phyloP scores from a whole-genome alignment of 2,888 invertebrate species.

The Pemphredon lugubris region DNA sequence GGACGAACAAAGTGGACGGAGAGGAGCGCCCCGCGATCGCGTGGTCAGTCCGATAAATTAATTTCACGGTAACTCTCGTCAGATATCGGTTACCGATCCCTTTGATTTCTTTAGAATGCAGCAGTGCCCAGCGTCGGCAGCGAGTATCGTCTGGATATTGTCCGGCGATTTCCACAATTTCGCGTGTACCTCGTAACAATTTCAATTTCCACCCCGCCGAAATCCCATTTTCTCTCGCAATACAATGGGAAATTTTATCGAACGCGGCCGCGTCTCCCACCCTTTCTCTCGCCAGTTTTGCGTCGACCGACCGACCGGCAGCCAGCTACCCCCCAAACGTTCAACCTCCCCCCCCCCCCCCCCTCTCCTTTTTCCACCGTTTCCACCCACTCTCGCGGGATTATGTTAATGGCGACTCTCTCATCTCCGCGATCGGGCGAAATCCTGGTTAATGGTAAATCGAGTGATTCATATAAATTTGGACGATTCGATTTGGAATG shows the following conservation, averaged over 20 bases:
- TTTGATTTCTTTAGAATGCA: conserved; percentile 40
- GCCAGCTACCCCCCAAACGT: neutral
- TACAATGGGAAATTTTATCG: conserved; percentile 69
- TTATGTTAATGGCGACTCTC: conserved; percentile 61
- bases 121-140: conserved; percentile 33
- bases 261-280: conserved; percentile 45
- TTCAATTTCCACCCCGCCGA: conserved; percentile 58
- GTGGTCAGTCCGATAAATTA: conserved; percentile 19
- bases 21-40: too few relatives aligned
- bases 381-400: conserved; percentile 50
- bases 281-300: conserved; percentile 21
- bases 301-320: conserved; percentile 8
- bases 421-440: conserved; percentile 44
- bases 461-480: conserved; percentile 57
- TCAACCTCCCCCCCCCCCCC: conserved; percentile 14
- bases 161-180: conserved; percentile 54
- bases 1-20: too few relatives aligned
- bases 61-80: conserved; percentile 24
- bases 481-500: neutral
- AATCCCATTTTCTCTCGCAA: conserved; percentile 53
- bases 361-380: conserved; percentile 32
- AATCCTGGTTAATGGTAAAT: conserved; percentile 58
- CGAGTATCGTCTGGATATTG: conserved; percentile 42
- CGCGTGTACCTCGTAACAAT: conserved; percentile 63
- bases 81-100: conserved; percentile 47